A percentile compares a stretch with the other conserved stretches of the same genome.
Conservation (phyloP, 2,113 vertebrate species). For the Seriola aureovittata region DNA sequence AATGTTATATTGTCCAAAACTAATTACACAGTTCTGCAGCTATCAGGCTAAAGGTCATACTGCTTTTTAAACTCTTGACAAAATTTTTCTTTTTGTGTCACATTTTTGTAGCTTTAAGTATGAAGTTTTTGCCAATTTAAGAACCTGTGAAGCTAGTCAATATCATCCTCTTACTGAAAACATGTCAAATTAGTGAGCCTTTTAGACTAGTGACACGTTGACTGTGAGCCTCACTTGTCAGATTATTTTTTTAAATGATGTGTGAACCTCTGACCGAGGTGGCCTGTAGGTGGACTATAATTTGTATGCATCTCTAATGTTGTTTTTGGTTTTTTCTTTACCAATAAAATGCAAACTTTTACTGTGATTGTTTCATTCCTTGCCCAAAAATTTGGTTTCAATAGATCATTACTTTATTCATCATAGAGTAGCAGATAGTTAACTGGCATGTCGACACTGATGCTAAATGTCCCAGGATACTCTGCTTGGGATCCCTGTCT, state of each 20-base stretch:
- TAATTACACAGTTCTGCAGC: constrained; percentile 26
- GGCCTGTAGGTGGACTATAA: constrained; percentile 53
- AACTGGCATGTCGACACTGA: not conserved
- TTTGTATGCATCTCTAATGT: constrained; percentile 55
- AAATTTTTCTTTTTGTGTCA: constrained; percentile 14
- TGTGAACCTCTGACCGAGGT: constrained; percentile 44
- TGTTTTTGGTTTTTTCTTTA: constrained; percentile 50
- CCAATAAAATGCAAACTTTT: constrained; percentile 74
- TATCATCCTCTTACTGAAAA: constrained; percentile 30
- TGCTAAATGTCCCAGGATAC: not conserved
- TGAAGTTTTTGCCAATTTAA: constrained; percentile 45
- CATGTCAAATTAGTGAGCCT: constrained; percentile 27
- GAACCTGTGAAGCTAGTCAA: constrained; percentile 51
- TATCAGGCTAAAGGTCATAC: not conserved
- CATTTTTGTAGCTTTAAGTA: constrained; percentile 30
- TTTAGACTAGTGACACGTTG: constrained; percentile 41
- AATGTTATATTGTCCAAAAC: constrained; percentile 12
- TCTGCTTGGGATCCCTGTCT: not conserved
- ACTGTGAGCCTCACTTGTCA: constrained; percentile 46
- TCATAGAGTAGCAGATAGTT: not conserved
- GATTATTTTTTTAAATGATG: constrained; percentile 27
- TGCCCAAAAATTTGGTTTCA: not conserved
- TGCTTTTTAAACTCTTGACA: constrained; percentile 3
- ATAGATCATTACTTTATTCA: not conserved
- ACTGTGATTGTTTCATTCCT: constrained; percentile 21